Conservation (phyloP, 2,797 vertebrate species). For the Cynopterus sphinx region DNA sequence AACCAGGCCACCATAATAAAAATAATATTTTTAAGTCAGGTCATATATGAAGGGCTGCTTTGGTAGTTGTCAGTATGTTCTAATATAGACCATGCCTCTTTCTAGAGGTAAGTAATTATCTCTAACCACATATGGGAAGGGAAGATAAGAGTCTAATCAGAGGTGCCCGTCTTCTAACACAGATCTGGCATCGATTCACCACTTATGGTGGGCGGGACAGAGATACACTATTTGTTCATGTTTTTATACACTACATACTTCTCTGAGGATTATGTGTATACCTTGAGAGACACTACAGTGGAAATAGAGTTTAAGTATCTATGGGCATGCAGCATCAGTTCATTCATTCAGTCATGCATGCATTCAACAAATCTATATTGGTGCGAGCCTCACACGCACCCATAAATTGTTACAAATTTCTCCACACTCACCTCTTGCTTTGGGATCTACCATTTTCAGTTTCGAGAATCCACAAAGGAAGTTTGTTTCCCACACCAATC, state of each 20-base stretch:
- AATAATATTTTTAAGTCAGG: neutral
- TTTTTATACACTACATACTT: neutral
- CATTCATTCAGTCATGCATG: neutral
- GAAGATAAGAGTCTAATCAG: neutral
- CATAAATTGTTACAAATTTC: neutral
- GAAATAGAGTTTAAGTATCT: neutral
- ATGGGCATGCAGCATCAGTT: neutral
- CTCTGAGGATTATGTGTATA: neutral
- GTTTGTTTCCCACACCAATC: neutral
- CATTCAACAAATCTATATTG: neutral
- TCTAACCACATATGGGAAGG: neutral
- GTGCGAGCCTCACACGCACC: rapidly evolving
- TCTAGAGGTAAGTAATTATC: neutral
- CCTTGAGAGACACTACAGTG: neutral
- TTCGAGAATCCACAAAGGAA: neutral
- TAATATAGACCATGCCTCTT: neutral
- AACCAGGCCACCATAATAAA: no score
- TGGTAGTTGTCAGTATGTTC: neutral
- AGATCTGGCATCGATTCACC: neutral
- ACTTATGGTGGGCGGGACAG: rapidly evolving
- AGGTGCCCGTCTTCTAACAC: neutral
- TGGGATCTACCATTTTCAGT: neutral
- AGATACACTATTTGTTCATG: neutral
- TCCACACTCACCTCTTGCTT: neutral
- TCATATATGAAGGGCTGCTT: neutral